These are phyloP conservation scores for Epizoanthus illoricatus DNA, from an alignment of 92 coral and sea anemone species.

Conservation along the genomic window DNA sequence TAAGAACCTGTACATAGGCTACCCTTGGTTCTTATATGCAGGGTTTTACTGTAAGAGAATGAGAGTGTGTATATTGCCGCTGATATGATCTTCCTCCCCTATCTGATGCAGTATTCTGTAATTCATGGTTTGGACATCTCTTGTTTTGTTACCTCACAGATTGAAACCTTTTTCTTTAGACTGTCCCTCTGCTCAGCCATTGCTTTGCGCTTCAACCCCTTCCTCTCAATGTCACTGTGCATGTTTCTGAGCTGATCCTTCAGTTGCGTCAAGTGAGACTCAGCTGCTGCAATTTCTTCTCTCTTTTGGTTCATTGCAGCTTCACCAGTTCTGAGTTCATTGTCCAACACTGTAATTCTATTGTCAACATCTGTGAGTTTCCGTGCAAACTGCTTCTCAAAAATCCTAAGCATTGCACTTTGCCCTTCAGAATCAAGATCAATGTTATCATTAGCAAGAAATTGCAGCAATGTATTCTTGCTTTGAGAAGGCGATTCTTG, in stretches of 20 bases:
- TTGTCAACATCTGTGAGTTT: constrained; percentile 29
- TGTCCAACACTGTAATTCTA: constrained; percentile 24
- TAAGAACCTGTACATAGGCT: no score
- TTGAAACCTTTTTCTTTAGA: constrained; percentile 23
- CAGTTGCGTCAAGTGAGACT: constrained; percentile 22
- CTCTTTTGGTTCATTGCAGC: constrained; percentile 3
- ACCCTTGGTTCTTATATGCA: no score
- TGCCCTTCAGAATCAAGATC: constrained; percentile 41
- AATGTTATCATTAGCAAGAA: constrained; percentile 25
- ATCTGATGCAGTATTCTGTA: no score
- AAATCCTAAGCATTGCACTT: constrained; percentile 43
- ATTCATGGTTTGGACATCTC: constrained; percentile 10
- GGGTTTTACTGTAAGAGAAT: no score
- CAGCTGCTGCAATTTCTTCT: constrained; percentile 17
- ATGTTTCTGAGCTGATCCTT: constrained; percentile 31
- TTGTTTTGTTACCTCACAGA: constrained; percentile 34
- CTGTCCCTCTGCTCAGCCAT: constrained; percentile 16
- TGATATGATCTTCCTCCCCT: no score
- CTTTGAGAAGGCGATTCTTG: not conserved
- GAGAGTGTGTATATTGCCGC: no score
- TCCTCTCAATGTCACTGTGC: constrained; percentile 16
- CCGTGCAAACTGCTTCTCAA: constrained; percentile 28
- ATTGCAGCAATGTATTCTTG: constrained; percentile 22
- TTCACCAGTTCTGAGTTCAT: constrained; percentile 11
- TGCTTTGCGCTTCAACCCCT: constrained; percentile 34